These are phyloP conservation scores for Halcyon leucocephala DNA, from an alignment of 2,797 vertebrate genomes.

Conservation along the genomic window DNA sequence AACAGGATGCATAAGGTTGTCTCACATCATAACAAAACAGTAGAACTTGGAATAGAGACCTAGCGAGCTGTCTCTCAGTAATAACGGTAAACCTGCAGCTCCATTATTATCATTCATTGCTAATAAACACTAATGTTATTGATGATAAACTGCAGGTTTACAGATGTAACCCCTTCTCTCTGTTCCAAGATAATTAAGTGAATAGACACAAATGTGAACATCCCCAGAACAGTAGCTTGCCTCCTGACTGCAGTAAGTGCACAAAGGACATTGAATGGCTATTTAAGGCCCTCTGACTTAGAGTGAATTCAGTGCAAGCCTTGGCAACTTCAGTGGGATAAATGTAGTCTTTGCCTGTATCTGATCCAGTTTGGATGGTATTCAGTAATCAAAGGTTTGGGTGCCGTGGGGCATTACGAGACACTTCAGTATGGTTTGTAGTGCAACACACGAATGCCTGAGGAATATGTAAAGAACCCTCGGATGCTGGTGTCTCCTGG, in stretches of 20 bases:
- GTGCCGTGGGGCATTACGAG: not conserved
- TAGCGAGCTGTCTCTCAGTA: not conserved
- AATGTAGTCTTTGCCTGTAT: not conserved
- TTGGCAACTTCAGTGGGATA: not conserved
- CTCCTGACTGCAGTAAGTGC: not conserved
- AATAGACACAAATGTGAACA: not conserved
- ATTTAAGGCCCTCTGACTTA: not conserved
- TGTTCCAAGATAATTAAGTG: not conserved
- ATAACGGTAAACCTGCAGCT: not conserved
- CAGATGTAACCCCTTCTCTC: not conserved
- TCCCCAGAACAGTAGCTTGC: not conserved
- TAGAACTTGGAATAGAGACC: not conserved
- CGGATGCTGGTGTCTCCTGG: not conserved
- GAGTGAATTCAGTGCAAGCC: not conserved
- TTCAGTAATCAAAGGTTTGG: too few species aligned
- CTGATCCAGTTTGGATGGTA: not conserved
- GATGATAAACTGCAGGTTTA: not conserved
- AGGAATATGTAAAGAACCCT: not conserved
- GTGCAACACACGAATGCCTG: not conserved
- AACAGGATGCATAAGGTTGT: not conserved
- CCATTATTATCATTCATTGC: not conserved
- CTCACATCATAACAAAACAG: not conserved
- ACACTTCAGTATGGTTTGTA: not conserved
- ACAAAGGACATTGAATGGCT: not conserved
- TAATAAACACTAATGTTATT: too few species aligned